Percentiles rank a stretch among this genome's conserved stretches.
Conservation (phyloP, 1,140 invertebrate species). For the Apis dorsata region DNA sequence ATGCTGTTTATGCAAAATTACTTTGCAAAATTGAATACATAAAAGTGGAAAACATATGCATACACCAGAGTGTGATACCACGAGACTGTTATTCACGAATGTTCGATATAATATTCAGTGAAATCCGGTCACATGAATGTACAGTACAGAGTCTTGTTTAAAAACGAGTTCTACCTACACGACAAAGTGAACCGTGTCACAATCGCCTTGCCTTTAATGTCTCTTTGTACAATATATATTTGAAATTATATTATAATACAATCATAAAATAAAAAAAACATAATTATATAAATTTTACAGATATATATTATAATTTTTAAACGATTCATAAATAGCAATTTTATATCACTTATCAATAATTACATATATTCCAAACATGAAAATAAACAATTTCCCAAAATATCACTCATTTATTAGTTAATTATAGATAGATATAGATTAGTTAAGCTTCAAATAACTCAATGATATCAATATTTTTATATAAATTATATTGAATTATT, state of each 20-base stretch:
- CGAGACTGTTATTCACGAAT: slow-evolving; percentile 20
- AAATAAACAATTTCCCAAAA: not conserved
- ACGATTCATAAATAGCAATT: too few relatives aligned
- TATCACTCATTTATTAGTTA: not conserved
- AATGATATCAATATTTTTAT: not conserved
- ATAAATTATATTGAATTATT: not conserved
- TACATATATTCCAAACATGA: too few relatives aligned
- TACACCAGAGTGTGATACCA: not conserved
- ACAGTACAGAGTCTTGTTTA: slow-evolving; percentile 27
- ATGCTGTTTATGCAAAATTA: not conserved
- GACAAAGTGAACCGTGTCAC: slow-evolving; percentile 43
- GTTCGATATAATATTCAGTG: slow-evolving; percentile 47
- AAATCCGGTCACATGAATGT: slow-evolving; percentile 40
- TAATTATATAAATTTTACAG: not conserved
- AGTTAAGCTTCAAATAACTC: not conserved
- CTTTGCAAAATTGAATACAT: not conserved
- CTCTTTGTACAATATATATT: slow-evolving; percentile 9
- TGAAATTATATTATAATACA: slow-evolving; percentile 13
- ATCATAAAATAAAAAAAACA: not conserved
- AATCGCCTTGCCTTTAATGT: not conserved
- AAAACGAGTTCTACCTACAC: slow-evolving; percentile 56
- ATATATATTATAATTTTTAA: not conserved
- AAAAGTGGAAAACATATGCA: not conserved
- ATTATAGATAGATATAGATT: too few relatives aligned
- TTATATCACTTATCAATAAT: too few relatives aligned